phyloP scores from a whole-genome alignment of 1,140 invertebrate species.

The Heliconius hewitsoni region DNA sequence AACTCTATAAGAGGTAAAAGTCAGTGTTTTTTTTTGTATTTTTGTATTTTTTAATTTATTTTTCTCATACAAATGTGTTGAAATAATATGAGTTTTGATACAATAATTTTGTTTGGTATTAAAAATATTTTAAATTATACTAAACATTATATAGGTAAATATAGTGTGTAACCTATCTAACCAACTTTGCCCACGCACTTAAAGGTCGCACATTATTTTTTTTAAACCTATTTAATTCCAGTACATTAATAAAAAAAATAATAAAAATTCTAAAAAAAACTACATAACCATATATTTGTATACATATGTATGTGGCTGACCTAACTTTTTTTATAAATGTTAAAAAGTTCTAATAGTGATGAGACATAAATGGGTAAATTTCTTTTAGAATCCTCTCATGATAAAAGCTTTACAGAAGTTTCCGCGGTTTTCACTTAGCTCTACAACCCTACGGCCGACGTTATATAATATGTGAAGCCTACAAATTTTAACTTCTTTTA shows the following conservation, averaged over 20 bases:
- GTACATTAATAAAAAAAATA: background rate
- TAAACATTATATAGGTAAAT: no score
- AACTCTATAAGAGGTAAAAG: conserved; percentile 84
- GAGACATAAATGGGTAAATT: background rate
- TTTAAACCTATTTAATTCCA: background rate
- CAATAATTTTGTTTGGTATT: no score
- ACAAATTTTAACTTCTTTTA: background rate
- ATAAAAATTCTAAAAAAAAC: background rate
- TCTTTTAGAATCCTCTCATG: background rate
- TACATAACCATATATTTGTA: background rate
- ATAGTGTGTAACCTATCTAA: background rate
- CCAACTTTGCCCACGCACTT: background rate
- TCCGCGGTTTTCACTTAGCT: background rate
- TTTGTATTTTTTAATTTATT: conserved; percentile 1
- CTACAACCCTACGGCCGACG: background rate
- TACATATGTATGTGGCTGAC: background rate
- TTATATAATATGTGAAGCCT: background rate
- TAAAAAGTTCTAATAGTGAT: background rate
- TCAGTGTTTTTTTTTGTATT: conserved; percentile 46
- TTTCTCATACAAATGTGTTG: background rate
- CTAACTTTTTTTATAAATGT: background rate
- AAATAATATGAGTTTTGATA: background rate
- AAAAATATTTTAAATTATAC: no score
- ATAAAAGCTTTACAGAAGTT: background rate
- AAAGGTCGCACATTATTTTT: background rate